phyloP scores from a whole-genome alignment of 2,113 vertebrate genomes.

The Lepus timidus region DNA sequence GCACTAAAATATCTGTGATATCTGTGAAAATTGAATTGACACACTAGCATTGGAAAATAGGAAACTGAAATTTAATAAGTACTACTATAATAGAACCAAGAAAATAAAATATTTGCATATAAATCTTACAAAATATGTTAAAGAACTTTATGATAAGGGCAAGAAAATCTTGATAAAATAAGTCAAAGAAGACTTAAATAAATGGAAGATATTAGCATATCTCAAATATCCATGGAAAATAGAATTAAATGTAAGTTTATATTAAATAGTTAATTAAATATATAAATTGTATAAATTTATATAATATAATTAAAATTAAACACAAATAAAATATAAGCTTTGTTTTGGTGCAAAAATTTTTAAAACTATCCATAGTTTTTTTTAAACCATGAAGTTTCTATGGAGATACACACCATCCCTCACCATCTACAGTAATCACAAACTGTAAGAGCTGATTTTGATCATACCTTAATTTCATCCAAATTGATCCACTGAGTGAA shows the following conservation, averaged over 20 bases:
- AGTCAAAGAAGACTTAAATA: neutral
- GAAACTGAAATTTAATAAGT: slow-evolving; percentile 22
- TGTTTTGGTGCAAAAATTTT: too few species aligned
- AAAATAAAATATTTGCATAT: neutral
- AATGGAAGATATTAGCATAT: neutral
- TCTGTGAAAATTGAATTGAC: slow-evolving; percentile 30
- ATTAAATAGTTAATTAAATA: too few species aligned
- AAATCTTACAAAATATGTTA: neutral
- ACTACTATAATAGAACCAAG: neutral
- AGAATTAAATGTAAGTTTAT: too few species aligned
- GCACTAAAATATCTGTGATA: neutral
- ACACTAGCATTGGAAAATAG: neutral
- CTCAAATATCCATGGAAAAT: too few species aligned
- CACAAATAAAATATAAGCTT: too few species aligned
- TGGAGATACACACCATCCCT: too few species aligned
- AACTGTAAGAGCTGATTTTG: neutral
- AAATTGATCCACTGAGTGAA: neutral
- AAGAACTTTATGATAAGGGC: neutral
- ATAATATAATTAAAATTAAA: too few species aligned
- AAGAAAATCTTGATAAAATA: slow-evolving; percentile 28
- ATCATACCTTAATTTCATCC: neutral
- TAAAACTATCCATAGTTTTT: too few species aligned
- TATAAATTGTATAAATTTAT: too few species aligned
- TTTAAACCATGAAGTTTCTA: too few species aligned
- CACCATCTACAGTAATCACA: too few species aligned